Evolutionary conservation across 2,113 vertebrate genomes (phyloP).

Genomic region (Gymnogyps californianus): DNA sequence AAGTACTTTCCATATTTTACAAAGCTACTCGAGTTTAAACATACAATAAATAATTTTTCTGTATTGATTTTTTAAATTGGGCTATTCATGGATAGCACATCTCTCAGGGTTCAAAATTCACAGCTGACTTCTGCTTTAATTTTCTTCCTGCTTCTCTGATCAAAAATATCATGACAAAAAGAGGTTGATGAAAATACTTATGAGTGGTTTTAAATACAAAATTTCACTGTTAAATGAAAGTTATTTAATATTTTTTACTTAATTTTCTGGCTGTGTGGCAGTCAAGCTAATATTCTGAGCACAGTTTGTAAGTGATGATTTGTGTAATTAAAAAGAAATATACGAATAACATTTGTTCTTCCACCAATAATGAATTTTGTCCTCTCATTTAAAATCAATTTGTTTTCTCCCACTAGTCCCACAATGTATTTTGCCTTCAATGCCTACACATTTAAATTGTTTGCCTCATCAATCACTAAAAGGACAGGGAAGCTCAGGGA

Average conservation of each 20-base stretch:
- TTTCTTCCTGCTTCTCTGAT: neutral
- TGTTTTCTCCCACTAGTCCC: neutral
- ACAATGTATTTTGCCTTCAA: neutral
- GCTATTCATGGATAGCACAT: neutral
- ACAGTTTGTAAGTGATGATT: neutral
- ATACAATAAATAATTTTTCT: neutral
- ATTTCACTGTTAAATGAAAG: neutral
- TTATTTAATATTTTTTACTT: neutral
- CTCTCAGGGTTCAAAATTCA: neutral
- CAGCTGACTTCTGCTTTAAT: neutral
- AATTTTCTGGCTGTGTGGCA: neutral
- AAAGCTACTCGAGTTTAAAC: neutral
- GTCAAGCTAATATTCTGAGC: neutral
- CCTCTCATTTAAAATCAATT: neutral
- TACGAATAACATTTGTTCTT: neutral
- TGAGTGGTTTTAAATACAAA: neutral
- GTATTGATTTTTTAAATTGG: neutral
- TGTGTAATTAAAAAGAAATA: neutral
- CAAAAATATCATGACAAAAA: neutral
- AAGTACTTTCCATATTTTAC: neutral
- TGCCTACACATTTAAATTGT: neutral
- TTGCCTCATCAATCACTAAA: conserved; percentile 17
- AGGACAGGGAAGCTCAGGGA: neutral
- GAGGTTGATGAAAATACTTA: neutral
- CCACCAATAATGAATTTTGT: neutral